Base-by-base conservation (phyloP, 1,140 invertebrate species). In the Battus philenor region DNA sequence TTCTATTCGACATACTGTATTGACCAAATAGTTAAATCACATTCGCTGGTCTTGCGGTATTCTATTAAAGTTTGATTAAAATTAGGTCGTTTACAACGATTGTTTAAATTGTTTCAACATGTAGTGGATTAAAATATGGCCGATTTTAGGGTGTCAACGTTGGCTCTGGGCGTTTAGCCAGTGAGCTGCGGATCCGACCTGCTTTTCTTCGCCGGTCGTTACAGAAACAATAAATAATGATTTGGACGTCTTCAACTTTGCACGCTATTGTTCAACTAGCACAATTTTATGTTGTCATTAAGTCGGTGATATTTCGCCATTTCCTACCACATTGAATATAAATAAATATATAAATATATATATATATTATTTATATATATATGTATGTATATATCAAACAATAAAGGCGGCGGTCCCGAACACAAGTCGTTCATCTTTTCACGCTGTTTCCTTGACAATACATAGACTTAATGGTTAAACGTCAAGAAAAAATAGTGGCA, bases 201-300 rank as follows among this genome's bases (percentile, higher is more conserved):
- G 58, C 52, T 54, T 59, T 66, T 59, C 59, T 68, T 67, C 58
- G 50, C 44, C 39, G 63, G 65, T 74, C 70, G 69, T 77, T 77
- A 71, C 64, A 65, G 68, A 74, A 76, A 77, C 70, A 71, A 76
- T 76, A 76, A 76, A 76, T 76, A 73, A 73, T 73, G 65, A 73
- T 73, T 76, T 68, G 60, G 68, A 60, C 52, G 58, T 70, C 58
- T 61, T 59, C 57, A 54, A 47, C 50, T 54, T 52, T 68, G 60
- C 58, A 51, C 29, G 50, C 61, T 59, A 59, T 76, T 73, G 69
- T 76, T 54, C 47, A 45, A 34, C 53, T 20, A 20, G 39, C 48
- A 70, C 57, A 67, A 70, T 70, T 69, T 68, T 59, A 54, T 54
- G 59, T 54, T 41, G 50, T 41, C 36, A 33, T 31, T 43, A 48